Evolutionary conservation across 1,140 invertebrate species (phyloP), one percentile per base, ranked within the genome.

Genomic region (Conus betulinus): DNA sequence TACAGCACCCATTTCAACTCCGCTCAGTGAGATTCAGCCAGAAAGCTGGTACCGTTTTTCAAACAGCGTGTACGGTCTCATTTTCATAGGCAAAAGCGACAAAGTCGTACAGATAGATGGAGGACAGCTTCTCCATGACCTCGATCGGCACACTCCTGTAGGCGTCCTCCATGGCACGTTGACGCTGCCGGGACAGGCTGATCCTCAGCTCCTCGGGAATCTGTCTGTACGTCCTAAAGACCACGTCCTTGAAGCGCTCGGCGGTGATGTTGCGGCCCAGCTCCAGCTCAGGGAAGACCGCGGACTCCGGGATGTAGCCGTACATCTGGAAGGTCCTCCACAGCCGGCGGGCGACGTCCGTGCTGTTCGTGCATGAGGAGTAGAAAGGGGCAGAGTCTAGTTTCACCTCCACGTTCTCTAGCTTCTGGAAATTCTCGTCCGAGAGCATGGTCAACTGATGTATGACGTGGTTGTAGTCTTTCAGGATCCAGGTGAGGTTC

Each of bases 241-340:
- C 52, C 39, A 78, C 25, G 20, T 20, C 53, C 67, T 84, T 87
- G 15, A 88, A 60, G 8, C 67, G 78, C n/a, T 74, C 67, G 5
- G 10, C 39, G 5, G 74, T 87, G 27, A 67, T 60, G n/a, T 39
- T 67, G 17, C 82, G n/a, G 13, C 60, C 13, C 23, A 74, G 76
- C 52, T 87, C 63, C 20, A 78, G 52, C 20, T 60, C 27, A 20
- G 52, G 74, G 57, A 79, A 84, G 15, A 7, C 23, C 1, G 8
- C 55, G 55, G 15, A 39, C 57, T 39, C 52, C 57, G 39, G 86
- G 5, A 83, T 53, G 27, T 84, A 88, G 20, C 90, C 90, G 78
- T 89, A 86, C 53, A 90, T 88, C 81, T 88, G 89, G 57, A 89
- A 87, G 2, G 88, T 78, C 17, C 7, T 52, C 90, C 88, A 87